Percentiles rank a stretch among this genome's conserved stretches.
Evolutionary conservation across 2,888 invertebrate genomes (phyloP).

Genomic region (Pherbina coryleti): DNA sequence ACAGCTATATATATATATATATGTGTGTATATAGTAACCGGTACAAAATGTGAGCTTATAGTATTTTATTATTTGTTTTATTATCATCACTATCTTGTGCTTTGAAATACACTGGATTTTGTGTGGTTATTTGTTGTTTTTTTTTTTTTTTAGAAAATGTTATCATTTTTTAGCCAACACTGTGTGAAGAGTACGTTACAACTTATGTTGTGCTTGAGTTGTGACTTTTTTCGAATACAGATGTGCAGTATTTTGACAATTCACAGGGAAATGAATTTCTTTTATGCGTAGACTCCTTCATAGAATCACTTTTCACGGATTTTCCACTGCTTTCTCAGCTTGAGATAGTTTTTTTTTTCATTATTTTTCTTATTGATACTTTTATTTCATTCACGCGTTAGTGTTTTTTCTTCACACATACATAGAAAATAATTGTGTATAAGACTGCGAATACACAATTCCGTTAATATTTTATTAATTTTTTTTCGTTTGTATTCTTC

Average conservation of each 20-base stretch:
- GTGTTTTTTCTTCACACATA: not conserved
- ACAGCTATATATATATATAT: slow-evolving; percentile 13
- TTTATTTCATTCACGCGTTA: slow-evolving; percentile 1
- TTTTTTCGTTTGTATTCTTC: not conserved
- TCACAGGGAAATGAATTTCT: too few relatives aligned
- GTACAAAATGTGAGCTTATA: not conserved
- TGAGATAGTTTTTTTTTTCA: not conserved
- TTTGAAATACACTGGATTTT: not conserved
- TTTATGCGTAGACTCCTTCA: not conserved
- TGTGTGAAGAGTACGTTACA: too few relatives aligned
- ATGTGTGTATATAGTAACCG: not conserved
- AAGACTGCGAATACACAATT: not conserved
- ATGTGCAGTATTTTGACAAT: too few relatives aligned
- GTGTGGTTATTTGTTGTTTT: too few relatives aligned
- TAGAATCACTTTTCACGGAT: not conserved
- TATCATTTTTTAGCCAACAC: too few relatives aligned
- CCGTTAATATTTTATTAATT: not conserved
- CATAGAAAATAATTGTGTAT: slow-evolving; percentile 10
- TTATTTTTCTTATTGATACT: not conserved
- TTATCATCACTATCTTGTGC: not conserved
- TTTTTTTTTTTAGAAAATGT: too few relatives aligned
- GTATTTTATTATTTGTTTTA: not conserved
- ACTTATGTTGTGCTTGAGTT: too few relatives aligned
- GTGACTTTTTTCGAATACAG: too few relatives aligned
- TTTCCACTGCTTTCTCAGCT: not conserved